A percentile compares a stretch with the other conserved stretches of the same genome.
Conservation (phyloP, 2,888 invertebrate species). For the Polyommatus iphigenia region DNA sequence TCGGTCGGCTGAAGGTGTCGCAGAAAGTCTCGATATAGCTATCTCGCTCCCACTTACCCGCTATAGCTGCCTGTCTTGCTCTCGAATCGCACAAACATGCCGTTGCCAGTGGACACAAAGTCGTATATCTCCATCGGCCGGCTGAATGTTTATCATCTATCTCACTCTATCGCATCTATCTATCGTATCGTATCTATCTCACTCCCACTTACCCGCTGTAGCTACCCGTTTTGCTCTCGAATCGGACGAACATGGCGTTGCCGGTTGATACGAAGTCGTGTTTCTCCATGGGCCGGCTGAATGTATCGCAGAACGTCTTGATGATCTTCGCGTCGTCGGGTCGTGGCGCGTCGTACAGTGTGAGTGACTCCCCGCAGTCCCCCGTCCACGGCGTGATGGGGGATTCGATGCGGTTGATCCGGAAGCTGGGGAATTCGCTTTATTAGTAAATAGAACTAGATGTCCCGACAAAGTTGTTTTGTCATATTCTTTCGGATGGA, state of each 20-base stretch:
- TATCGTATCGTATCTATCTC: no score
- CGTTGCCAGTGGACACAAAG: neutral
- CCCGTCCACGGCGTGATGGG: slow-evolving; percentile 92
- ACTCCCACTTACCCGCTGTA: slow-evolving; percentile 86
- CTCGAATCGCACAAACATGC: neutral
- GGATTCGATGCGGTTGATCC: slow-evolving; percentile 93
- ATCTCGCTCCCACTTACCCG: neutral
- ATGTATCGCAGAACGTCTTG: slow-evolving; percentile 96
- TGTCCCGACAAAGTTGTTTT: no score
- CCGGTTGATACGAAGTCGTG: slow-evolving; percentile 95
- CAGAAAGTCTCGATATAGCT: slow-evolving; percentile 73
- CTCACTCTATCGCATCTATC: no score
- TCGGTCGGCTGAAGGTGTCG: slow-evolving; percentile 73
- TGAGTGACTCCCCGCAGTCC: slow-evolving; percentile 94
- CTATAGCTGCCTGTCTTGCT: neutral
- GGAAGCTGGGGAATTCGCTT: slow-evolving; percentile 80
- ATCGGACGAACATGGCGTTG: slow-evolving; percentile 91
- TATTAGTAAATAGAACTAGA: slow-evolving; percentile 32
- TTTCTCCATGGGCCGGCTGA: slow-evolving; percentile 95
- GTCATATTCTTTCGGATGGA: no score
- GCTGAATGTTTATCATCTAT: neutral
- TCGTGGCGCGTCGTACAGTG: slow-evolving; percentile 92
- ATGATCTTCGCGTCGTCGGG: slow-evolving; percentile 94
- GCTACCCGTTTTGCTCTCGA: slow-evolving; percentile 95
- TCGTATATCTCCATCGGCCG: neutral